Conservation (phyloP, 2,888 invertebrate genomes). For the Napeogenes sylphis region DNA sequence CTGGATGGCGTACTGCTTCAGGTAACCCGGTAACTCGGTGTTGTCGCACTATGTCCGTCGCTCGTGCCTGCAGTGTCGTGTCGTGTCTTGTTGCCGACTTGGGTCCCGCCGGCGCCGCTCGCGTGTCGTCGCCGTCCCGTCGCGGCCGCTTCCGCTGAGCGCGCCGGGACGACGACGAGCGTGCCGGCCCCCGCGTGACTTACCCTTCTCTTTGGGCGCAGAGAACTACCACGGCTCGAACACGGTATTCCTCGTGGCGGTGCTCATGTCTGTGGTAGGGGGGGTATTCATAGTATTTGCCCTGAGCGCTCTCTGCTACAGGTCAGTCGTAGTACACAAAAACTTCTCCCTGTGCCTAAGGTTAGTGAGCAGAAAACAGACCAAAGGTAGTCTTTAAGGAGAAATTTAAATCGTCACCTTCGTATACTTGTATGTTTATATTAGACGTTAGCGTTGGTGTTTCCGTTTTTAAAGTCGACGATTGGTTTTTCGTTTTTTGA, state of each 20-base stretch:
- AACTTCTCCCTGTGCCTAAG: constrained; percentile 99
- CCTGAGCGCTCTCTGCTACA: constrained; percentile 99
- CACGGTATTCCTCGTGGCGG: constrained; percentile 98
- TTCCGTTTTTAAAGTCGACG: constrained; percentile 72
- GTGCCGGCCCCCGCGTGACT: constrained; percentile 45
- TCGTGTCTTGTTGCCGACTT: constrained; percentile 39
- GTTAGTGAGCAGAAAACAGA: constrained; percentile 95
- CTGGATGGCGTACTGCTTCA: constrained; percentile 96
- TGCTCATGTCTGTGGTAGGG: constrained; percentile 99
- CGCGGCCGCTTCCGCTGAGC: constrained; percentile 37
- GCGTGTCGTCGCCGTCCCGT: constrained; percentile 50
- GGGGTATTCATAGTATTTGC: constrained; percentile 99
- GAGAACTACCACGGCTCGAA: constrained; percentile 98
- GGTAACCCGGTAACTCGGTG: constrained; percentile 81
- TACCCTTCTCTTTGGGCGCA: constrained; percentile 79
- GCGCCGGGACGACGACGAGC: constrained; percentile 38
- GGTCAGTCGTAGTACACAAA: constrained; percentile 99
- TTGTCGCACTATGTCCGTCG: constrained; percentile 70
- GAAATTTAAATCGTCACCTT: constrained; percentile 78
- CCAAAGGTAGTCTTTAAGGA: constrained; percentile 82
- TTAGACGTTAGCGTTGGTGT: constrained; percentile 77
- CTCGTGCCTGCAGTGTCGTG: constrained; percentile 65
- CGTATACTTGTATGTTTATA: constrained; percentile 77
- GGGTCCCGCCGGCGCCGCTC: constrained; percentile 54
- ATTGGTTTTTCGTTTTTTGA: constrained; percentile 66